Percentiles rank a stretch among this genome's conserved stretches.
Evolutionary conservation across 2,888 invertebrate species (phyloP).

Genomic region (Coronaproctus castanopsis): DNA sequence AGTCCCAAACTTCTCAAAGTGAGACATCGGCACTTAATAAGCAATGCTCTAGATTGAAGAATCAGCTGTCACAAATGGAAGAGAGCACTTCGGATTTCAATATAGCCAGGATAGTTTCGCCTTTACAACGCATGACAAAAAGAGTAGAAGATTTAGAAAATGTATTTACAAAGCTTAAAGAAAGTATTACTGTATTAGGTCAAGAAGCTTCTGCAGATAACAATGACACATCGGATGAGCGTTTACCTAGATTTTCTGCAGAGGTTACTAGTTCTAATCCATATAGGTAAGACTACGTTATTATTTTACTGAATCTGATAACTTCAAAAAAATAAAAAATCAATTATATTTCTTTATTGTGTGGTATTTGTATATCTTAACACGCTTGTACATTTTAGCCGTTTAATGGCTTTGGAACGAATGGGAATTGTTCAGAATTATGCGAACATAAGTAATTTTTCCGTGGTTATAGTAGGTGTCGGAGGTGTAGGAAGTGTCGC

Average conservation of each 20-base stretch:
- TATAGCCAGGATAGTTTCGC: neutral
- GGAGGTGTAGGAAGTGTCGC: constrained; percentile 99
- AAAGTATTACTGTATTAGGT: neutral
- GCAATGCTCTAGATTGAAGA: too few species aligned
- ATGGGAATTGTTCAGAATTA: constrained; percentile 99
- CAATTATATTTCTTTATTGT: too few species aligned
- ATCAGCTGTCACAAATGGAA: too few species aligned
- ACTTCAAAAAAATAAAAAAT: too few species aligned
- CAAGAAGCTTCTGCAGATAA: neutral
- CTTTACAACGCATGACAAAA: neutral
- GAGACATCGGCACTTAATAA: too few species aligned
- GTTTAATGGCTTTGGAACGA: constrained; percentile 93
- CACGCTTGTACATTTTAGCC: too few species aligned
- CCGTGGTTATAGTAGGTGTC: constrained; percentile 87
- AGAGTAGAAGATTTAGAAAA: neutral
- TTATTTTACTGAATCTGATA: too few species aligned
- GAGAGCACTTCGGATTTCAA: too few species aligned
- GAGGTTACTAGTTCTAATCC: neutral
- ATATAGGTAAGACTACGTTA: neutral
- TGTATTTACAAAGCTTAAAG: neutral
- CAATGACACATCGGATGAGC: neutral
- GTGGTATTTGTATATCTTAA: too few species aligned
- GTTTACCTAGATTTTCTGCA: neutral
- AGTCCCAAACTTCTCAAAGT: too few species aligned
- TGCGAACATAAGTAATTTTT: constrained; percentile 68